A percentile compares a stretch with the other conserved stretches of the same genome.
Evolutionary conservation across 2,113 vertebrate species (phyloP).

Genomic region (Leptosomus discolor): DNA sequence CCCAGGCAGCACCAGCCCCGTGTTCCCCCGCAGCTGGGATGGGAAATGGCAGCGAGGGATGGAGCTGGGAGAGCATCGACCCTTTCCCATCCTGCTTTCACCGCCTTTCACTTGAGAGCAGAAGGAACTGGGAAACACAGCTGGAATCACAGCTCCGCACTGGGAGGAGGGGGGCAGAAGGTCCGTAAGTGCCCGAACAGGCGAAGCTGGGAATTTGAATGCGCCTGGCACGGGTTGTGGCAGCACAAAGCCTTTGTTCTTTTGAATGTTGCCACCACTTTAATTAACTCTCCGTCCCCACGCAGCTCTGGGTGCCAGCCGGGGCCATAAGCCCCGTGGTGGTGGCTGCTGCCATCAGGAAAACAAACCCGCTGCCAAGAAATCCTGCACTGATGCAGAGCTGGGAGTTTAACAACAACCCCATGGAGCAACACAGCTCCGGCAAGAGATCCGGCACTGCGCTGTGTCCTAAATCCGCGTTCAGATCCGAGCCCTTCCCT

Average conservation of each 20-base stretch:
- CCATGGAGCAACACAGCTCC: neutral
- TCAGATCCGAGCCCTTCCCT: neutral
- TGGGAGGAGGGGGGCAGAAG: neutral
- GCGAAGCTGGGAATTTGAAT: neutral
- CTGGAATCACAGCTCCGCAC: accelerated
- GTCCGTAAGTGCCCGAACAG: accelerated
- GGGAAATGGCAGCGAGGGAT: accelerated
- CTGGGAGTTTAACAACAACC: neutral
- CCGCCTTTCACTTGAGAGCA: neutral
- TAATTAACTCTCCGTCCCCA: neutral
- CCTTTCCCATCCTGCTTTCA: neutral
- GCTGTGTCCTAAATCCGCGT: neutral
- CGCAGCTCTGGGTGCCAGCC: neutral
- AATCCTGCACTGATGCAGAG: accelerated
- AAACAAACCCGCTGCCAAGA: neutral
- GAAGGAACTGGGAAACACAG: neutral
- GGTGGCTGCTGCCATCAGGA: neutral
- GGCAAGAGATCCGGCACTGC: accelerated
- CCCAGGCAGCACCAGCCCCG: neutral
- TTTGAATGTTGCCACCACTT: neutral
- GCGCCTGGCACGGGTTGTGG: accelerated
- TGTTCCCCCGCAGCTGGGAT: neutral
- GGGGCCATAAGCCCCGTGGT: accelerated
- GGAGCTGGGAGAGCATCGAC: neutral
- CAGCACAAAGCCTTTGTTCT: neutral